These are phyloP conservation scores for Papilio polyxenes DNA, from an alignment of 1,140 invertebrate genomes.

Conservation along the genomic window DNA sequence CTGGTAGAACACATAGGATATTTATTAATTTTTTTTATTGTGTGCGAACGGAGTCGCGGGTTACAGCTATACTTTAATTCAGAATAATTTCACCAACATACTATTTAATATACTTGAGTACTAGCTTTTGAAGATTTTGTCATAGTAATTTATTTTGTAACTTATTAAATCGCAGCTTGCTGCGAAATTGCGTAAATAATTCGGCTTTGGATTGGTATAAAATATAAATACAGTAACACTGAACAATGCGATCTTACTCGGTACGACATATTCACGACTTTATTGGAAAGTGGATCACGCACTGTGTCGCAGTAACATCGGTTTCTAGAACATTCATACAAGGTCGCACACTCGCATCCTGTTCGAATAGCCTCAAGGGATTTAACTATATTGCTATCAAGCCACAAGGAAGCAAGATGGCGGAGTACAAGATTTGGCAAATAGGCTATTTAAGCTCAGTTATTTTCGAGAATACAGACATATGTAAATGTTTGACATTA, in stretches of 20 bases:
- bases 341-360: slow-evolving; percentile 10
- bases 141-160: background rate
- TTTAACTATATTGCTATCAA: background rate
- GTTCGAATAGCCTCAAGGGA: slow-evolving; percentile 26
- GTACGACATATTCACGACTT: background rate
- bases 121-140: no score
- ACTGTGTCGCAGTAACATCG: background rate
- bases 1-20: no score
- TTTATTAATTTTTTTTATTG: no score
- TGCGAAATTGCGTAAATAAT: no score
- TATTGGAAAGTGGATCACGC: slow-evolving; percentile 28
- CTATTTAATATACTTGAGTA: no score
- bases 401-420: background rate
- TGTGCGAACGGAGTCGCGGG: no score
- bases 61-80: no score
- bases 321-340: slow-evolving; percentile 32
- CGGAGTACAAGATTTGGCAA: background rate
- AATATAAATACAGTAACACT: background rate
- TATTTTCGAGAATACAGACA: background rate
- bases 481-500: no score
- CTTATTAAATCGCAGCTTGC: background rate
- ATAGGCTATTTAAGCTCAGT: background rate
- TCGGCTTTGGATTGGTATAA: background rate
- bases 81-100: no score
- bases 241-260: background rate